phyloP scores from a whole-genome alignment of 2,888 invertebrate species.

The Caenorhabditis angaria region DNA sequence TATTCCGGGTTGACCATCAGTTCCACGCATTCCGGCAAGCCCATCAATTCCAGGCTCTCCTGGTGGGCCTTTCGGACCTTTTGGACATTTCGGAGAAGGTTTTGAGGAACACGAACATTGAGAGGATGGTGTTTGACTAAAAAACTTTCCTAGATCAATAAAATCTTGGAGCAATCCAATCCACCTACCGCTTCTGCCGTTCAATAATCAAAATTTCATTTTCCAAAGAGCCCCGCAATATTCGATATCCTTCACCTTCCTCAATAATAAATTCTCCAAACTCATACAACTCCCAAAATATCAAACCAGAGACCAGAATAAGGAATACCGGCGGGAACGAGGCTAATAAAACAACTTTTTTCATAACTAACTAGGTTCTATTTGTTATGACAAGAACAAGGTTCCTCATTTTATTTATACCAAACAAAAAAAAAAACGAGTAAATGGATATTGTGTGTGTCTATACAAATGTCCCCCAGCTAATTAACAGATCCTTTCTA shows the following conservation, averaged over 20 bases:
- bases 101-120: conserved; percentile 18
- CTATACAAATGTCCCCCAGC: conserved; percentile 1
- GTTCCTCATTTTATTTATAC: conserved; percentile 6
- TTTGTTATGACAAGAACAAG: neutral
- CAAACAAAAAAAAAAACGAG: conserved; percentile 13
- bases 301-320: conserved; percentile 1
- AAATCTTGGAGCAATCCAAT: too few species aligned
- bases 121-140: neutral
- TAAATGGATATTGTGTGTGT: conserved; percentile 20
- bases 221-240: conserved; percentile 4
- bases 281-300: conserved; percentile 12
- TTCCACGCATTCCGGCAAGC: conserved; percentile 14
- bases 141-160: too few species aligned
- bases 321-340: neutral
- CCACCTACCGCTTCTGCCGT: neutral
- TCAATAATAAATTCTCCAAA: neutral
- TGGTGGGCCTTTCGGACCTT: conserved; percentile 24
- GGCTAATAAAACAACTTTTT: neutral
- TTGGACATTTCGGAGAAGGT: conserved; percentile 13
- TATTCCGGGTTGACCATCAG: conserved; percentile 18
- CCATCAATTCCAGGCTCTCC: conserved; percentile 29
- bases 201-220: neutral
- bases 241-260: conserved; percentile 6
- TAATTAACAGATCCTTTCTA: conserved; percentile 13
- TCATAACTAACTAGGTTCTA: conserved; percentile 6